A percentile compares a stretch with the other conserved stretches of the same genome.
These are phyloP conservation scores for Rhinatrema bivittatum DNA, from an alignment of 2,797 vertebrate genomes.

Conservation along the genomic window DNA sequence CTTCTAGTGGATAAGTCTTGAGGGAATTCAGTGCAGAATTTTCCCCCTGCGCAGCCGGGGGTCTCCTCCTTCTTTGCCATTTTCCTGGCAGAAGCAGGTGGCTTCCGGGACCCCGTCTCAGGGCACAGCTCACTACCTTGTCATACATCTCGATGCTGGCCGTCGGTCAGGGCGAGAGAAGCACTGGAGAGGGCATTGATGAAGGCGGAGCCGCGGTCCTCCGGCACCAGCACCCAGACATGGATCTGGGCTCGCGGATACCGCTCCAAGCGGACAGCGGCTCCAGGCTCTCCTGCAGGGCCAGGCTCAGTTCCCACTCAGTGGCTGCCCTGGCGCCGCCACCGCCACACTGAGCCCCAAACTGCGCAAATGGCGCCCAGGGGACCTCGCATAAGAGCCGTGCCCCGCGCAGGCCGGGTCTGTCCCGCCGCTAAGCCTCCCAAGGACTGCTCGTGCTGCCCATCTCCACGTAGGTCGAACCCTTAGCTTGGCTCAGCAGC, in stretches of 20 bases:
- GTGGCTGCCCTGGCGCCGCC: slow-evolving; percentile 68
- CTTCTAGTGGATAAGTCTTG: too few relatives aligned
- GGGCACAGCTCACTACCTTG: slow-evolving; percentile 74
- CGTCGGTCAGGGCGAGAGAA: slow-evolving; percentile 79
- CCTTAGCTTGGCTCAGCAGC: slow-evolving; percentile 85
- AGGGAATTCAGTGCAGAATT: too few relatives aligned
- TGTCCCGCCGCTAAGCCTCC: slow-evolving; percentile 39
- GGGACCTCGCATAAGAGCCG: slow-evolving; percentile 87
- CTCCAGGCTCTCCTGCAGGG: too few relatives aligned
- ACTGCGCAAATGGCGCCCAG: slow-evolving; percentile 76
- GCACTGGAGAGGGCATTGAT: slow-evolving; percentile 80
- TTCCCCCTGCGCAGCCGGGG: too few relatives aligned
- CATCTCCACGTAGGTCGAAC: slow-evolving; percentile 87
- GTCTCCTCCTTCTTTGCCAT: too few relatives aligned
- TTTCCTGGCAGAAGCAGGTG: slow-evolving; percentile 55
- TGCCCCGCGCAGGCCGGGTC: slow-evolving; percentile 66
- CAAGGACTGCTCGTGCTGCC: slow-evolving; percentile 56
- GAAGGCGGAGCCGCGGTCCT: slow-evolving; percentile 79
- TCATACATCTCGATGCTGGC: slow-evolving; percentile 91
- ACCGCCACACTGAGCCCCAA: slow-evolving; percentile 55
- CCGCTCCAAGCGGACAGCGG: slow-evolving; percentile 68
- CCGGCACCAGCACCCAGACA: slow-evolving; percentile 78
- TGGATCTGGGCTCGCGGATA: slow-evolving; percentile 86
- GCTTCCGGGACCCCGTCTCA: slow-evolving; percentile 50
- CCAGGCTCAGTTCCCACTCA: slow-evolving; percentile 74